Evolutionary conservation across 2,797 vertebrate genomes (phyloP), one percentile per base, ranked within the genome.

Genomic region (Pseudopleuronectes americanus): DNA sequence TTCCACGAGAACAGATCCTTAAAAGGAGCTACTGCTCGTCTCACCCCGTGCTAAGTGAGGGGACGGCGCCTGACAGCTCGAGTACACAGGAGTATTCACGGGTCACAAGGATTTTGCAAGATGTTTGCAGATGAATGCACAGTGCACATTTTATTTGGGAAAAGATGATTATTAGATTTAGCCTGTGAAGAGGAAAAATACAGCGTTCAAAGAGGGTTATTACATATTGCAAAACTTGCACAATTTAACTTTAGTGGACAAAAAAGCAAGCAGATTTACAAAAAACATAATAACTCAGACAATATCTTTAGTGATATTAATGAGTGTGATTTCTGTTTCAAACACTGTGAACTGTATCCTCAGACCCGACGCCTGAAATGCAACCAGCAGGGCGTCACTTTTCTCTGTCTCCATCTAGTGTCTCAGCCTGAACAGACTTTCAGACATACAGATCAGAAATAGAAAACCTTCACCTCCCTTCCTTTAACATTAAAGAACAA

Each of bases 361-460:
- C 47, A 47, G 24, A 78, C 47, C n/a, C 19, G 52, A 4, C 6
- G 47, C 60, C 28, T 57, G 54, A 63, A 74, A 57, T 21, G 31
- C 51, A 71, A 64, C 54, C 61, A 74, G 64, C 58, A 74, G 64
- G 45, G 64, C 80, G 85, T 75, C 68, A 58, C 60, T 86, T 87
- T 90, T 74, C 90, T 93, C 80, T 92, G 92, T 93, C 91, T 92
- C 89, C 93, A 94, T 89, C 92, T 92, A 92, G 92, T 91, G 92
- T 89, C 83, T 82, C 85, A 62, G 75, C 22, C 45, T 55, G 76
- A 80, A 67, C 52, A 33, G 65, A 57, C 64, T 76, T 73, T 57
- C 38, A 65, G 41, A 61, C 71, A 45, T 45, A 4, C n/a, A 60
- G 81, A 66, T 59, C 73, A 86, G 56, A 64, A 84, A 88, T 81